These are phyloP conservation scores for Lagorchestes hirsutus DNA, from an alignment of 2,797 vertebrate species.

Conservation along the genomic window DNA sequence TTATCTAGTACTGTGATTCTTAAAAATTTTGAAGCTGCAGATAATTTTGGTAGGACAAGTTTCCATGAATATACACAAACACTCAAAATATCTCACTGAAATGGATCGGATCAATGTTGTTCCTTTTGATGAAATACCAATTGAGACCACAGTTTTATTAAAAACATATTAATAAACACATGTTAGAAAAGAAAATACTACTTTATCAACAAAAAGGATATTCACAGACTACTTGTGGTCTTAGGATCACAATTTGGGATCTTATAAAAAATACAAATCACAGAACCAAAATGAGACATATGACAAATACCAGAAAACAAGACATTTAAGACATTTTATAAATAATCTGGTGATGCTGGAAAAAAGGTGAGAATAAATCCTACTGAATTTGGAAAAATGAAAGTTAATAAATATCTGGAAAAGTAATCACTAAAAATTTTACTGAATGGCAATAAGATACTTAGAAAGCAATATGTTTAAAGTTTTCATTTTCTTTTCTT, in stretches of 20 bases:
- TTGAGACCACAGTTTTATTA: slow-evolving; percentile 40
- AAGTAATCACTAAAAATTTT: not conserved
- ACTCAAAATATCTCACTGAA: slow-evolving; percentile 32
- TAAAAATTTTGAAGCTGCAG: slow-evolving; percentile 45
- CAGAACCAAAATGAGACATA: too few relatives aligned
- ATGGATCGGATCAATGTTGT: slow-evolving; percentile 36
- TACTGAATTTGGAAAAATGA: slow-evolving; percentile 23
- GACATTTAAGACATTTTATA: too few relatives aligned
- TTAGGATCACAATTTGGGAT: not conserved
- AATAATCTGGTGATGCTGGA: not conserved
- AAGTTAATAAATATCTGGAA: slow-evolving; percentile 35
- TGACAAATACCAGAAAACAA: too few relatives aligned
- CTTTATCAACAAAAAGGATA: not conserved
- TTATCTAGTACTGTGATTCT: not conserved
- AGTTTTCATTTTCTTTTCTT: slow-evolving; percentile 26
- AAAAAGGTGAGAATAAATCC: slow-evolving; percentile 32
- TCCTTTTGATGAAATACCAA: slow-evolving; percentile 55
- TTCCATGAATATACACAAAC: not conserved
- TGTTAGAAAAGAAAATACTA: slow-evolving; percentile 50
- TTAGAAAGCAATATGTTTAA: slow-evolving; percentile 19
- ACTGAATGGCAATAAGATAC: slow-evolving; percentile 44
- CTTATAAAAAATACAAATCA: not conserved
- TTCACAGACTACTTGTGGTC: not conserved
- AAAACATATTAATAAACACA: slow-evolving; percentile 43
- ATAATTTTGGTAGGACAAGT: slow-evolving; percentile 20